These are phyloP conservation scores for Nezara viridula DNA, from an alignment of 2,888 invertebrate genomes.

Conservation along the genomic window DNA sequence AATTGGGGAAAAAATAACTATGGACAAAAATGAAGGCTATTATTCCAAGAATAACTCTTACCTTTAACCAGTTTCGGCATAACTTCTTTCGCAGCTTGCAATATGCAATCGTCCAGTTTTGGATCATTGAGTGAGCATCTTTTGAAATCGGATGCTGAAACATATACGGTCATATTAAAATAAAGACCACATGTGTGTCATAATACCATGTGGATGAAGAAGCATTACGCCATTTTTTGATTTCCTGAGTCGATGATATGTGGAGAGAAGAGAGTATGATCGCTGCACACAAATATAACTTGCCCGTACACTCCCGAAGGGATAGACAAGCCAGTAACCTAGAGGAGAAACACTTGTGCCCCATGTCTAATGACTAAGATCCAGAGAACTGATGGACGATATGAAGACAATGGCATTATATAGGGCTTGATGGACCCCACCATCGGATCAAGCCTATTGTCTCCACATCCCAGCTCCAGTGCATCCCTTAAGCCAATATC, in stretches of 20 bases:
- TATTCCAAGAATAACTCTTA: background rate
- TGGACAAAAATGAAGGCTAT: too few species aligned
- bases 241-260: background rate
- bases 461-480: background rate
- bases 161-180: background rate
- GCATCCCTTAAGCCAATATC: background rate
- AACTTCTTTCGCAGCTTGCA: conserved; percentile 56
- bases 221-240: conserved; percentile 46
- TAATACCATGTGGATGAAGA: background rate
- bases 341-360: background rate
- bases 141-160: conserved; percentile 58
- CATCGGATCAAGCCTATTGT: background rate
- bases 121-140: conserved; percentile 59
- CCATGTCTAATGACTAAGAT: background rate
- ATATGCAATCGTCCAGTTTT: conserved; percentile 57
- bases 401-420: conserved; percentile 21
- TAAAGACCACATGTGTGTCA: background rate
- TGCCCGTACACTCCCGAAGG: background rate
- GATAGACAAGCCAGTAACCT: background rate
- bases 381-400: background rate
- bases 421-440: background rate
- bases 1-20: too few species aligned
- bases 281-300: background rate
- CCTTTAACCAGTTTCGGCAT: conserved; percentile 59
- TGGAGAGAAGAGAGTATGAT: background rate